Evolutionary conservation across 2,797 vertebrate genomes (phyloP).

Genomic region (Anguilla obscura): DNA sequence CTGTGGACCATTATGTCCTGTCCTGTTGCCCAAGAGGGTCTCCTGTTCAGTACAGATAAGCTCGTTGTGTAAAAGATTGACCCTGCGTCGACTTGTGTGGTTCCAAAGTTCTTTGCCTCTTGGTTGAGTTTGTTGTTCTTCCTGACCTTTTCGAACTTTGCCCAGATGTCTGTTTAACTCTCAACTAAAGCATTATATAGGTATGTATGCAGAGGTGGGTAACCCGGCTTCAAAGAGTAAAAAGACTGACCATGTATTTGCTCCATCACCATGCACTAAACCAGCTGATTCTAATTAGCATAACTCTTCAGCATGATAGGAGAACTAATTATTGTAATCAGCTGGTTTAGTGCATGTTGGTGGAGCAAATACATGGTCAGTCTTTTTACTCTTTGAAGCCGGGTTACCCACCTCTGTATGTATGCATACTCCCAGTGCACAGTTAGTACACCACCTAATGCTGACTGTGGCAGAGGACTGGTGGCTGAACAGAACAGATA

Average conservation of each 20-base stretch:
- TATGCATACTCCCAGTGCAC: background rate
- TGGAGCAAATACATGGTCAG: too few relatives aligned
- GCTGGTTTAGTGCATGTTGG: too few relatives aligned
- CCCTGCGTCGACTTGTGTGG: background rate
- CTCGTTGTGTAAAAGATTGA: slow-evolving; percentile 14
- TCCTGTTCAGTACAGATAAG: background rate
- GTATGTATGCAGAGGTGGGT: background rate
- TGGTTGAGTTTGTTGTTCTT: background rate
- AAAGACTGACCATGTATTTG: too few relatives aligned
- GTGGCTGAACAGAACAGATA: background rate
- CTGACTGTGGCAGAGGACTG: background rate
- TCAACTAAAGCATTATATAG: slow-evolving; percentile 2
- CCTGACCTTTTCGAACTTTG: slow-evolving; percentile 7
- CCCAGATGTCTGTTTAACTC: background rate
- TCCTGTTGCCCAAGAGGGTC: background rate
- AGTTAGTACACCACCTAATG: background rate
- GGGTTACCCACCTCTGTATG: too few relatives aligned
- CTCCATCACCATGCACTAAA: too few relatives aligned
- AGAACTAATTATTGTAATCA: too few relatives aligned
- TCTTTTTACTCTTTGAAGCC: too few relatives aligned
- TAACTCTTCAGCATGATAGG: too few relatives aligned
- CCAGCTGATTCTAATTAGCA: too few relatives aligned
- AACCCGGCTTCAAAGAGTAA: too few relatives aligned
- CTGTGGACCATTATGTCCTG: background rate
- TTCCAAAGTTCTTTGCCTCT: slow-evolving; percentile 26